Evolutionary conservation across 2,797 vertebrate genomes (phyloP).

Genomic region (Pseudochirops corinnae): DNA sequence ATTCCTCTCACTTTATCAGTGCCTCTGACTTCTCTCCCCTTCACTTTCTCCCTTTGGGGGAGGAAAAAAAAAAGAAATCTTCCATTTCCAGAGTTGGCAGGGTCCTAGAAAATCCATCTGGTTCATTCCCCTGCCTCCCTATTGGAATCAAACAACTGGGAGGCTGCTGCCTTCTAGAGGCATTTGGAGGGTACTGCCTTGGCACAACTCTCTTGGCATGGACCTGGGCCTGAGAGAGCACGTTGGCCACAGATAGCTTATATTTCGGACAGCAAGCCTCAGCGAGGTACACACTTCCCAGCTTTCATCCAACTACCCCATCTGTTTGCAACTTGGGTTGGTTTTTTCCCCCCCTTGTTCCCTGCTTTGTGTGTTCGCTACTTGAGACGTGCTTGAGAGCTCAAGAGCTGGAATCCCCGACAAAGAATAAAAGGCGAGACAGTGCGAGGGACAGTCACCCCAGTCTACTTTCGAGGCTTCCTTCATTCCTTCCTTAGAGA

Average conservation of each 20-base stretch:
- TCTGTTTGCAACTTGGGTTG: background rate
- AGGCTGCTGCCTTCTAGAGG: background rate
- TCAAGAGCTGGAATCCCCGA: slow-evolving; percentile 10
- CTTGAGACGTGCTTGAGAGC: slow-evolving; percentile 41
- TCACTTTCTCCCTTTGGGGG: background rate
- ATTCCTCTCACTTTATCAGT: slow-evolving; percentile 43
- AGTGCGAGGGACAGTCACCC: background rate
- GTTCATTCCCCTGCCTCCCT: background rate
- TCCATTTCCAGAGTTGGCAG: background rate
- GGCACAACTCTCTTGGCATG: background rate
- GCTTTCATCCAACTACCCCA: background rate
- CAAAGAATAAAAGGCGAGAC: slow-evolving; percentile 47
- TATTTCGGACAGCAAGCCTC: background rate
- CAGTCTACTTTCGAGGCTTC: slow-evolving; percentile 8
- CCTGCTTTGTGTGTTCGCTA: background rate
- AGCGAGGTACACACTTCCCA: accelerated
- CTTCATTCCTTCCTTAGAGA: background rate
- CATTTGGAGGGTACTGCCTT: background rate
- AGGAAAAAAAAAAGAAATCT: background rate
- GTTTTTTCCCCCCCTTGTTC: background rate
- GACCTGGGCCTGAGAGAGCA: background rate
- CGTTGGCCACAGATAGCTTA: background rate
- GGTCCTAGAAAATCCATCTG: slow-evolving; percentile 17
- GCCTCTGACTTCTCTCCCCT: background rate
- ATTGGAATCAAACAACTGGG: background rate